phyloP scores from a whole-genome alignment of 2,113 vertebrate species.

The Cygnus atratus region DNA sequence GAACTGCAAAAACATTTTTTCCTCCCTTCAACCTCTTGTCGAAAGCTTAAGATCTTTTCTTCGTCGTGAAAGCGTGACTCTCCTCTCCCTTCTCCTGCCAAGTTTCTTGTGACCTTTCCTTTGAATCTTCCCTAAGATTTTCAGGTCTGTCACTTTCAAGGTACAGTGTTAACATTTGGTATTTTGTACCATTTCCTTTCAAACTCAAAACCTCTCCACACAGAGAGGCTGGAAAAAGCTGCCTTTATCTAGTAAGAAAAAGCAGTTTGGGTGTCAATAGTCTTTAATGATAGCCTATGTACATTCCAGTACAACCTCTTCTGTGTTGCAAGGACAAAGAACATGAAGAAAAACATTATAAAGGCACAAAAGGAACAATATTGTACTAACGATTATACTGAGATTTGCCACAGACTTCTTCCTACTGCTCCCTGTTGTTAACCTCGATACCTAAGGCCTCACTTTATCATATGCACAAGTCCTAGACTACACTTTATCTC shows the following conservation, averaged over 20 bases:
- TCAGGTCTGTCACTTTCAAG: neutral
- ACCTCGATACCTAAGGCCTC: neutral
- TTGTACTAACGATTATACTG: neutral
- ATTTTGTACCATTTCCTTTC: neutral
- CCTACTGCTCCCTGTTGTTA: neutral
- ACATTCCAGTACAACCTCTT: neutral
- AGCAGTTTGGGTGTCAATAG: neutral
- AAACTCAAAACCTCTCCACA: neutral
- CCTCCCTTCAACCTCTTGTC: neutral
- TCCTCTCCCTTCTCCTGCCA: neutral
- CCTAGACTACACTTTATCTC: neutral
- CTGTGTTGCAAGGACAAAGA: neutral
- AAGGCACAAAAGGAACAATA: neutral
- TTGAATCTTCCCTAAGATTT: neutral
- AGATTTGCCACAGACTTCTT: neutral
- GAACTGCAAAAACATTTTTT: neutral
- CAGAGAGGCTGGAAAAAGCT: neutral
- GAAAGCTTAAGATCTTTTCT: neutral
- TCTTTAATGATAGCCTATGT: neutral
- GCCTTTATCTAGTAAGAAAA: neutral
- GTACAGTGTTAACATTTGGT: neutral
- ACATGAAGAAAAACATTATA: neutral
- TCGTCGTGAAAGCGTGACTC: fast-evolving
- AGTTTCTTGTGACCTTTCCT: neutral
- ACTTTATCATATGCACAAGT: neutral